Evolutionary conservation across 2,888 invertebrate genomes (phyloP).

Genomic region (Mantis religiosa): DNA sequence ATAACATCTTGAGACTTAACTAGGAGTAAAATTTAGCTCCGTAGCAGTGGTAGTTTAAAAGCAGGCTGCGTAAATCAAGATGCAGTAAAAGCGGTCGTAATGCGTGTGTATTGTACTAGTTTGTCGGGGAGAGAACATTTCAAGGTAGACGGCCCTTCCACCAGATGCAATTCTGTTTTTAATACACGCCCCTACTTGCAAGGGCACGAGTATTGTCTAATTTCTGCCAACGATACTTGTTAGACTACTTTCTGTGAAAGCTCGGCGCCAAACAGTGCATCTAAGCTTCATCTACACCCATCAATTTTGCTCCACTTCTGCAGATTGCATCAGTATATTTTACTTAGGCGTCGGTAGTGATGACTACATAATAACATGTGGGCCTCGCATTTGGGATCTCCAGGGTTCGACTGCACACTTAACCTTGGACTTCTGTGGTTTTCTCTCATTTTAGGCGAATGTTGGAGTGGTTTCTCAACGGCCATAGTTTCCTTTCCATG

Average conservation of each 20-base stretch:
- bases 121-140: neutral
- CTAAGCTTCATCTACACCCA: too few species aligned
- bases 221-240: neutral
- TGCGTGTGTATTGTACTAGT: neutral
- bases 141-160: neutral
- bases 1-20: conserved; percentile 18
- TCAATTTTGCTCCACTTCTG: too few species aligned
- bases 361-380: too few species aligned
- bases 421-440: too few species aligned
- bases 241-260: neutral
- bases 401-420: too few species aligned
- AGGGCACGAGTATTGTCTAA: neutral
- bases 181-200: neutral
- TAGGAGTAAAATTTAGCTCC: conserved; percentile 16
- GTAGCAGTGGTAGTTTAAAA: neutral
- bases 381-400: too few species aligned
- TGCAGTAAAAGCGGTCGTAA: neutral
- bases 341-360: too few species aligned
- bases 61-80: conserved; percentile 2
- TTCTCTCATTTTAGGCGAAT: too few species aligned
- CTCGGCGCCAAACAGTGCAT: too few species aligned
- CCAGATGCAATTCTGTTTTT: neutral
- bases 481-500: too few species aligned
- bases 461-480: too few species aligned
- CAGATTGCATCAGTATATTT: too few species aligned